Evolutionary conservation across 2,113 vertebrate species (phyloP).

Genomic region (Corapipo altera): DNA sequence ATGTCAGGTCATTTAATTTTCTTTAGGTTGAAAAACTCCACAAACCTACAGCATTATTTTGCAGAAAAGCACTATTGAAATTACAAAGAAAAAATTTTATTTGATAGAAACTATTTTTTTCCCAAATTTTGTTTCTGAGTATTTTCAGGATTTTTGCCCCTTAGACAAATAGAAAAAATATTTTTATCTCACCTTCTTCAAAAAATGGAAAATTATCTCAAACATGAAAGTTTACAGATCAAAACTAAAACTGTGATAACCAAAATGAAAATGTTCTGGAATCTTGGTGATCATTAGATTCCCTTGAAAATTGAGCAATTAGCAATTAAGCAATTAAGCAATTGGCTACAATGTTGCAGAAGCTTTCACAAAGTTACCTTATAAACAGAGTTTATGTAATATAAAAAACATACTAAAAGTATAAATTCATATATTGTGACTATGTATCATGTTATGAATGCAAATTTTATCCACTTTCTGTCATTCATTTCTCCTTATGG

Average conservation of each 20-base stretch:
- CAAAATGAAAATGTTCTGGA: neutral
- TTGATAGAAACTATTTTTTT: neutral
- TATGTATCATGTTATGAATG: neutral
- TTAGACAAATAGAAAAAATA: neutral
- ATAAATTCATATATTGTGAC: neutral
- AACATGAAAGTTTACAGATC: neutral
- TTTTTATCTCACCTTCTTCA: neutral
- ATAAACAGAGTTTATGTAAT: neutral
- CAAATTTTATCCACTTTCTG: neutral
- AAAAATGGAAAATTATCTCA: neutral
- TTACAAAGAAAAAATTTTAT: neutral
- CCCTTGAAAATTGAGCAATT: neutral
- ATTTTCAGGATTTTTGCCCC: neutral
- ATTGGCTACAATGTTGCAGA: neutral
- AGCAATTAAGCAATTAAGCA: neutral
- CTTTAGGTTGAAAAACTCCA: neutral
- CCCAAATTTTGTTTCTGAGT: neutral
- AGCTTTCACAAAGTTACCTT: neutral
- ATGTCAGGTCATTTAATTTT: neutral
- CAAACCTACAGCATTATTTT: neutral
- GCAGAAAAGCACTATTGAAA: neutral
- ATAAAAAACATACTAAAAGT: neutral
- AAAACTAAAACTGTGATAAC: neutral
- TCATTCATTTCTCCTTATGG: neutral
- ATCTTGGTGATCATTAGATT: neutral